Evolutionary conservation across 2,888 invertebrate species (phyloP).

Genomic region (Germaria angustata): DNA sequence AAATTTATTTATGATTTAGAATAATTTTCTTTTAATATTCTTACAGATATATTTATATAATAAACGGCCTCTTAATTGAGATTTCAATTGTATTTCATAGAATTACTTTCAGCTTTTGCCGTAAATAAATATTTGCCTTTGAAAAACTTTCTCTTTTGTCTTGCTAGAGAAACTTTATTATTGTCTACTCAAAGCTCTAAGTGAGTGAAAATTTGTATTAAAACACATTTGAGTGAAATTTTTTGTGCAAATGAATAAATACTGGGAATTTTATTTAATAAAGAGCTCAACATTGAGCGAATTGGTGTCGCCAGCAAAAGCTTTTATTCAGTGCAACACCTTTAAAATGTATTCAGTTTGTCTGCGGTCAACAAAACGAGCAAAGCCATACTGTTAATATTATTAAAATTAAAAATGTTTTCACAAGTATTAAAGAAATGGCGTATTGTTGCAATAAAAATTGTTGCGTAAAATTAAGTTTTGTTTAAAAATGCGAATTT

Average conservation of each 20-base stretch:
- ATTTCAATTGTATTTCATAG: neutral
- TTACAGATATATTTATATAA: neutral
- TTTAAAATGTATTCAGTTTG: conserved; percentile 37
- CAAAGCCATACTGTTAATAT: neutral
- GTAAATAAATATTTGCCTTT: neutral
- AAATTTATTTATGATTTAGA: too few species aligned
- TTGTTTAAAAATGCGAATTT: too few species aligned
- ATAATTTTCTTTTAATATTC: too few species aligned
- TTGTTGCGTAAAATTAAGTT: neutral
- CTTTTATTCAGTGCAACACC: conserved; percentile 7
- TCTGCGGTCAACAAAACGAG: conserved; percentile 42
- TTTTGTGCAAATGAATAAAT: neutral
- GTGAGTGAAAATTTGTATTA: neutral
- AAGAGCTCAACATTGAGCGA: neutral
- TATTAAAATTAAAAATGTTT: neutral
- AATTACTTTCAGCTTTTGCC: neutral
- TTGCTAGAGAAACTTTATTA: neutral
- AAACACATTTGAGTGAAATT: too few species aligned
- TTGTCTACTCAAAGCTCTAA: neutral
- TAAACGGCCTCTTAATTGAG: neutral
- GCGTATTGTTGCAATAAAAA: neutral
- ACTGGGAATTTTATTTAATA: conserved; percentile 33
- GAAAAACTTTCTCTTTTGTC: neutral
- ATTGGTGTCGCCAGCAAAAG: conserved; percentile 11
- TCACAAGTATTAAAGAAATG: neutral